These are phyloP conservation scores for Drosophila mojavensis DNA, from an alignment of 1,140 invertebrate genomes.

Conservation along the genomic window DNA sequence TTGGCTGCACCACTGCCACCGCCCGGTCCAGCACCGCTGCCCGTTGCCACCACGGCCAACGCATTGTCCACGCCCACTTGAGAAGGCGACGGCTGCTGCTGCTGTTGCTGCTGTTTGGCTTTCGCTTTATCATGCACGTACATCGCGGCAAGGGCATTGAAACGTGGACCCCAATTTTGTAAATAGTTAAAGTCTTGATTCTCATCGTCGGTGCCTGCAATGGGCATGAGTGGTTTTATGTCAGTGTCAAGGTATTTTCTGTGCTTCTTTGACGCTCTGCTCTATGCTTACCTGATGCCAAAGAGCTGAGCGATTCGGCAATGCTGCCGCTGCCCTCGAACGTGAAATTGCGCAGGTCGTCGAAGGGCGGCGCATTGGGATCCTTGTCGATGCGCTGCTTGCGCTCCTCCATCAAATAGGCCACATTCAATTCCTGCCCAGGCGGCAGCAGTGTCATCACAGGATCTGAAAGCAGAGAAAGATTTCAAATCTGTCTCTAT, in stretches of 20 bases:
- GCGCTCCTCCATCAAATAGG: conserved; percentile 97
- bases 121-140: conserved; percentile 90
- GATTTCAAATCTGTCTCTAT: neutral
- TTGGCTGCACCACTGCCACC: conserved; percentile 46
- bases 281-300: conserved; percentile 91
- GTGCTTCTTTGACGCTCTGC: no score
- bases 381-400: conserved; percentile 97
- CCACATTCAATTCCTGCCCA: conserved; percentile 94
- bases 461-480: conserved; percentile 85
- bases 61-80: conserved; percentile 49
- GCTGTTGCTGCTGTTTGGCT: conserved; percentile 49
- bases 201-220: conserved; percentile 94
- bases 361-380: conserved; percentile 97
- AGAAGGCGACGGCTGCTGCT: conserved; percentile 30
- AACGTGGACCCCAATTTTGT: conserved; percentile 97
- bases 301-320: conserved; percentile 97
- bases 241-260: conserved; percentile 2
- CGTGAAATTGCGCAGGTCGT: conserved; percentile 98
- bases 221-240: conserved; percentile 15
- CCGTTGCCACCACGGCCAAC: conserved; percentile 58
- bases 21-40: conserved; percentile 70
- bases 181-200: conserved; percentile 98
- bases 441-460: conserved; percentile 85
- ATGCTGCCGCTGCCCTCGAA: conserved; percentile 99
- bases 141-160: conserved; percentile 98